A percentile compares a stretch with the other conserved stretches of the same genome.
These are phyloP conservation scores for Lacanobia oleracea DNA, from an alignment of 2,888 invertebrate species.

Conservation along the genomic window DNA sequence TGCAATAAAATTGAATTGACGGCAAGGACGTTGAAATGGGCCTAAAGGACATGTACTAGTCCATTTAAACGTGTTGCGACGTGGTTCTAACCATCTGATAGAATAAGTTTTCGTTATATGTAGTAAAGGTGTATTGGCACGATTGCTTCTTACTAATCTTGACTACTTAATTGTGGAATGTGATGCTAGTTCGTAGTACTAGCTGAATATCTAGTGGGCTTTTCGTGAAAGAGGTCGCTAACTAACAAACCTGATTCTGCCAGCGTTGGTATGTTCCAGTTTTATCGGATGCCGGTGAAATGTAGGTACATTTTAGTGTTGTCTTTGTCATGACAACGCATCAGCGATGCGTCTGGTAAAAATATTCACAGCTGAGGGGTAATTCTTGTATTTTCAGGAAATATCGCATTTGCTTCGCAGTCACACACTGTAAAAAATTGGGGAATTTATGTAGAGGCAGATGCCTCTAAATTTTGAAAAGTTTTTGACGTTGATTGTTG, in stretches of 20 bases:
- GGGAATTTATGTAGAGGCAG: too few species aligned
- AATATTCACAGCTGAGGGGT: too few species aligned
- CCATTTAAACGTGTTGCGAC: too few species aligned
- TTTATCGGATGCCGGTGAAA: too few species aligned
- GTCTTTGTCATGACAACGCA: too few species aligned
- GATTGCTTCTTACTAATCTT: not conserved
- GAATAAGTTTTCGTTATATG: slow-evolving; percentile 22
- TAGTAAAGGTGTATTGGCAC: slow-evolving; percentile 15
- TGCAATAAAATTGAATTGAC: slow-evolving; percentile 28
- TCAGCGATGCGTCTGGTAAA: too few species aligned
- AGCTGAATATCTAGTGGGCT: not conserved
- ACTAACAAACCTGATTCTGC: not conserved
- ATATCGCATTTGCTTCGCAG: too few species aligned
- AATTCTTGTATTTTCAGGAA: too few species aligned
- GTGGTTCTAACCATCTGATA: not conserved
- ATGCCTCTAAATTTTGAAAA: too few species aligned
- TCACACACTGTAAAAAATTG: too few species aligned
- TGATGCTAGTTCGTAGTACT: not conserved
- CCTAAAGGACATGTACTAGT: not conserved
- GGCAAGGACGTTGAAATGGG: not conserved
- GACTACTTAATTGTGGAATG: not conserved
- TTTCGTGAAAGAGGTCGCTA: not conserved
- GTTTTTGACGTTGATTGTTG: too few species aligned
- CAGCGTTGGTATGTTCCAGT: not conserved
- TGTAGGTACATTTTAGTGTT: too few species aligned